phyloP scores from a whole-genome alignment of 1,140 invertebrate species.

The Lycorma delicatula region DNA sequence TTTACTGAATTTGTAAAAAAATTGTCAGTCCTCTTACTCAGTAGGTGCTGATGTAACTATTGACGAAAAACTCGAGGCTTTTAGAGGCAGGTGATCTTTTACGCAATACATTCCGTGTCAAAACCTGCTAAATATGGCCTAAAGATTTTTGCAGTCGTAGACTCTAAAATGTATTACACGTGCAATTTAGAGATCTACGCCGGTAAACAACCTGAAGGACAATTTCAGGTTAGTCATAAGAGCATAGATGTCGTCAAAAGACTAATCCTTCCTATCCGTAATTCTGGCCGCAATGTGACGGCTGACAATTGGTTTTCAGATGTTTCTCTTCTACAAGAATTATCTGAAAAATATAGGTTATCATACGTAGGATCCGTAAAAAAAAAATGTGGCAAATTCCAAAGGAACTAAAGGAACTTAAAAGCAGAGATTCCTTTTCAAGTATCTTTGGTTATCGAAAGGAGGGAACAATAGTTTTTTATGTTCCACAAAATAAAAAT shows the following conservation, averaged over 20 bases:
- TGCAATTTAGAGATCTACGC: constrained; percentile 30
- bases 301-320: constrained; percentile 34
- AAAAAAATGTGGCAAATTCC: constrained; percentile 35
- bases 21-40: constrained; percentile 26
- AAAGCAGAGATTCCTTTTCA: constrained; percentile 15
- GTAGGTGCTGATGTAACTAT: constrained; percentile 24
- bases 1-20: constrained; percentile 24
- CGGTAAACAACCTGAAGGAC: constrained; percentile 19
- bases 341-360: neutral
- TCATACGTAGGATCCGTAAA: constrained; percentile 26
- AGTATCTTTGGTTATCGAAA: constrained; percentile 17
- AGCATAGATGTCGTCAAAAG: constrained; percentile 32
- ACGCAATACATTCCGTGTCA: constrained; percentile 38
- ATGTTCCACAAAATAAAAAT: constrained; percentile 23
- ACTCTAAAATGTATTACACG: constrained; percentile 29
- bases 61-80: constrained; percentile 34
- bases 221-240: constrained; percentile 14
- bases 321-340: neutral
- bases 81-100: constrained; percentile 36
- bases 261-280: constrained; percentile 31
- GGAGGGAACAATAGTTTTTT: constrained; percentile 29
- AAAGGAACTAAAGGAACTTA: constrained; percentile 13
- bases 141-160: constrained; percentile 34
- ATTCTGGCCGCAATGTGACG: constrained; percentile 35
- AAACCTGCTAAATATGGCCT: constrained; percentile 39